Base-by-base conservation (phyloP, 1,140 invertebrate species). In the Zaprionus nigranus region DNA sequence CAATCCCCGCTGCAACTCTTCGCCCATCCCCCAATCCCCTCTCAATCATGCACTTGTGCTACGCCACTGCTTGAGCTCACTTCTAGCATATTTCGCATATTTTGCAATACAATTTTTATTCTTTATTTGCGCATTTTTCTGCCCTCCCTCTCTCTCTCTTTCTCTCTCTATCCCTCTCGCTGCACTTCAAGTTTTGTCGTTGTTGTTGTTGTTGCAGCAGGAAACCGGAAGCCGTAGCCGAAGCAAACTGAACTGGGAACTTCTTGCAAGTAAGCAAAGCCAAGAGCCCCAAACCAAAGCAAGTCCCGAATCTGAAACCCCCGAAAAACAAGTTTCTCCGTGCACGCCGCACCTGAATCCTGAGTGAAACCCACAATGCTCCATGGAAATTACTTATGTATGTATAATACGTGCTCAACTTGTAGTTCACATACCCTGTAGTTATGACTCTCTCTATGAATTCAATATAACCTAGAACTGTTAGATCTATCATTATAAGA, bases 331-430 rank as follows among this genome's bases (percentile, higher is more conserved):
- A 22, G 36, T 22, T 38, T 7, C 7, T 61, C 20, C 54, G 30
- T 26, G 36, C 56, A 62, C 30, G 30, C 43, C 46, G 28, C 17
- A 34, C 53, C 49, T 22, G 34, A 54, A 56, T 56, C 34, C 38
- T 56, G 54, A 67, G 53, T 67, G 24, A 34, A 68, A 11, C 20
- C 34, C 22, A 51, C 40, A 71, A 26, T 62, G 72, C 59, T 59
- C 76, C 65, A 64, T 56, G 77, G 66, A 83, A 83, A 73, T 83
- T 80, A 83, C 81, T 79, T 83, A 83, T 83, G 73, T 83, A 83
- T 83, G 73, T 75, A 71, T 65, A 64, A 67, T 62, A 66, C 20
- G 20, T 51, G 46, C 40, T 46, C 20, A 13, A 13, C 46, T 59
- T 59, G 28, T 60, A 36, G 67, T 65, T 82, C 53, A 51, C 74